A percentile compares a stretch with the other conserved stretches of the same genome.
These are phyloP conservation scores for Neogobius melanostomus DNA, from an alignment of 2,113 vertebrate genomes.

Conservation along the genomic window DNA sequence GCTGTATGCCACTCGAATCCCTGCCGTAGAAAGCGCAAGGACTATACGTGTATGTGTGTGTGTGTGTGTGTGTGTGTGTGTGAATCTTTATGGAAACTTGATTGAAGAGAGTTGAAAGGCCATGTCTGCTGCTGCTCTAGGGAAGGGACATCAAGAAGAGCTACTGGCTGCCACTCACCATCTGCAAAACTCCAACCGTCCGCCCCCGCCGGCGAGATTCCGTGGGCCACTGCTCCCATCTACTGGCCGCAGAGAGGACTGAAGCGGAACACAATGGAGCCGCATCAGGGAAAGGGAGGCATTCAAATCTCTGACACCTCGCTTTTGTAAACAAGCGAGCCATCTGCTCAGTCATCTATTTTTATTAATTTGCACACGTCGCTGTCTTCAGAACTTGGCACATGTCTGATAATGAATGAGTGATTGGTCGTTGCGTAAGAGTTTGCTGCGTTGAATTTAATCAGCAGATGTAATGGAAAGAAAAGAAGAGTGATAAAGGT, in stretches of 20 bases:
- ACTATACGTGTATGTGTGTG: slow-evolving; percentile 6
- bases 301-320: slow-evolving; percentile 9
- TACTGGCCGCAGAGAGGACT: slow-evolving; percentile 48
- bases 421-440: not conserved
- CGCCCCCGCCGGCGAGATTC: not conserved
- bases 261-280: not conserved
- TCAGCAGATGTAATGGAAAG: not conserved
- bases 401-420: slow-evolving; percentile 9
- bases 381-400: slow-evolving; percentile 16
- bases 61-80: not conserved
- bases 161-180: slow-evolving; percentile 45
- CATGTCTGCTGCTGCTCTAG: slow-evolving; percentile 43
- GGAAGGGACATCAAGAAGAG: slow-evolving; percentile 34
- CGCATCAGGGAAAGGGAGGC: slow-evolving; percentile 30
- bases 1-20: slow-evolving; percentile 47
- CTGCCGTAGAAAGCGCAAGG: slow-evolving; percentile 38
- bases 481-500: not conserved
- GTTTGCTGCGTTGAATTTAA: not conserved
- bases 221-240: slow-evolving; percentile 72
- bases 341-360: slow-evolving; percentile 28
- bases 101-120: slow-evolving; percentile 71
- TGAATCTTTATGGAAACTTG: slow-evolving; percentile 61
- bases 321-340: slow-evolving; percentile 33
- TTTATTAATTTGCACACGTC: slow-evolving; percentile 9
- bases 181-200: slow-evolving; percentile 38